Conservation (phyloP, 2,113 vertebrate species). For the Lepisosteus oculatus region DNA sequence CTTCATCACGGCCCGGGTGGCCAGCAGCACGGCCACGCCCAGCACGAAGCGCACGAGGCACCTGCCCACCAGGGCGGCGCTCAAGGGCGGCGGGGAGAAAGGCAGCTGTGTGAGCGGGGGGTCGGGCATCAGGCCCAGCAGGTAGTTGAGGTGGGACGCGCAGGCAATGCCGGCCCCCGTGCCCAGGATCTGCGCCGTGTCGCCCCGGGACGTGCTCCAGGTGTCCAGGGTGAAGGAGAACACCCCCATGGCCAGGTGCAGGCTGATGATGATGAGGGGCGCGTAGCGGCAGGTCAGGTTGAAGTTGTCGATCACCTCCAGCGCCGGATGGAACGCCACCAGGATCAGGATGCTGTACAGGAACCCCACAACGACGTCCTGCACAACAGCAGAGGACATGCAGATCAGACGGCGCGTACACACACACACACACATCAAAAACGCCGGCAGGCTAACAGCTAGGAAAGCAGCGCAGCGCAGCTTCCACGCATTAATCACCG, state of each 20-base stretch:
- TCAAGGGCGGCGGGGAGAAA: conserved; percentile 58
- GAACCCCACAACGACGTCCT: conserved; percentile 89
- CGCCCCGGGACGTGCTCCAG: conserved; percentile 94
- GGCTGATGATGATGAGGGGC: conserved; percentile 78
- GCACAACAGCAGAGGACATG: conserved; percentile 40
- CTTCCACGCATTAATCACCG: no score
- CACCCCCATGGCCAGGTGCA: conserved; percentile 84
- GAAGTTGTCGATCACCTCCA: conserved; percentile 85
- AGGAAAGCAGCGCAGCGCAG: neutral
- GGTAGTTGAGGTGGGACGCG: conserved; percentile 75
- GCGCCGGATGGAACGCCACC: conserved; percentile 74
- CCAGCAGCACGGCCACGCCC: conserved; percentile 75
- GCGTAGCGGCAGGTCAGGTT: conserved; percentile 79
- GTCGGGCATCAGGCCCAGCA: conserved; percentile 74
- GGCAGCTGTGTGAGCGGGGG: conserved; percentile 65
- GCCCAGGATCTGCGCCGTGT: conserved; percentile 92
- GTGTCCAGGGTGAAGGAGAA: conserved; percentile 94
- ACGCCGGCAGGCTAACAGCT: neutral
- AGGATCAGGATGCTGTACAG: conserved; percentile 85
- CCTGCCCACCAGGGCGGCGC: conserved; percentile 55
- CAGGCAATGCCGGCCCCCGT: conserved; percentile 87
- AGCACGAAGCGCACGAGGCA: conserved; percentile 67
- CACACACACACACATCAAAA: neutral
- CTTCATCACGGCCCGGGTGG: conserved; percentile 78
- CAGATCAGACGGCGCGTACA: neutral